Evolutionary conservation across 2,888 invertebrate genomes (phyloP), one percentile per base, ranked within the genome.

Genomic region (Homarus gammarus): DNA sequence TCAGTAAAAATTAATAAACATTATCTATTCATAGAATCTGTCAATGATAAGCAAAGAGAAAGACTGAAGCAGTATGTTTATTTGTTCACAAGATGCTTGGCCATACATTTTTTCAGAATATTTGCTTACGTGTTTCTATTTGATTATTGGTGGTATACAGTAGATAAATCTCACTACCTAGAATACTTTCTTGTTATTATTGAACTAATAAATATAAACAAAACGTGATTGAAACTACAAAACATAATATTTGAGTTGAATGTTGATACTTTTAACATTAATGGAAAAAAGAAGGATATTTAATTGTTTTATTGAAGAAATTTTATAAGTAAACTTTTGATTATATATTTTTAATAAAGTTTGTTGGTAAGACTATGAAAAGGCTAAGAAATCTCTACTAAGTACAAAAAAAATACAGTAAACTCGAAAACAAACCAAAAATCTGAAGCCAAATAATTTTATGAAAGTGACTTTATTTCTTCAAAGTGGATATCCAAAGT

Each of bases 401-500:
- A 64, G 10, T 18, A 27, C 27, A 27, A 12, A 64, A 2, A 64
- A 10, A n/a, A 64, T 1, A 64, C 0, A 64, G 27, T 64, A n/a
- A n/a, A 64, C 64, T 56, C 56, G 10, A 64, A 27, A 64, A 64
- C 22, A 27, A 27, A 27, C 22, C 0, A 64, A 27, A 6, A 64
- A 18, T 56, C 27, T 64, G 27, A 10, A 64, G n/a, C n/a, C n/a
- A 61, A 61, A 61, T 27, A 27, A 61, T 64, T 27, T 6, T 64
- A n/a, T 64, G 27, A 64, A 64, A 27, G 64, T 64, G 64, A 64
- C 64, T 64, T 27, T 27, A 27, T 27, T 18, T 64, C n/a, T 27
- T 27, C 27, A 27, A 64, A 64, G 64, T 64, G 64, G n/a, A 64
- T 64, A 64, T 64, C 27, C n/a, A 64, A 64, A 64, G 64, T 64